Base-by-base conservation (phyloP, 2,113 vertebrate genomes). In the Psammodynastes pulverulentus region DNA sequence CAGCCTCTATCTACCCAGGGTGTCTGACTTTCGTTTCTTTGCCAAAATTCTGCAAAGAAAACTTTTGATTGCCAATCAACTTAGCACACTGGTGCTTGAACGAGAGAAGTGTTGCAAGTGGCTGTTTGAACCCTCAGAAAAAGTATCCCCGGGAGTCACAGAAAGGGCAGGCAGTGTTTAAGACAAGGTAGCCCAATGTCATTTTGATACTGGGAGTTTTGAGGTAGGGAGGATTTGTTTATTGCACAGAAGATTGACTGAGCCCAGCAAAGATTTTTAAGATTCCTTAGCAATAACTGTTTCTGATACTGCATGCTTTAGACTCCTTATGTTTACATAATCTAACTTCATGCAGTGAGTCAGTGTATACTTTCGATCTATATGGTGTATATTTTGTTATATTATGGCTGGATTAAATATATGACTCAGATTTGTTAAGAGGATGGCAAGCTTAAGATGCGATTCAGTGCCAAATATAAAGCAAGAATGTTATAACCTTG, bases 71-170 rank as follows among this genome's bases (percentile, higher is more conserved):
- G 46, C 15, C 5, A 48, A 7, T 5, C 23, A 9, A 43, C 4
- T n/a, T n/a, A 17, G 5, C 45, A 0, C 3, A 0, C 4, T 2
- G 51, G 7, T 10, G 17, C 29, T 53, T 45, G 1, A 51, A 51
- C 9, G 79, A n/a, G 43, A 19, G 29, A 85, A 26, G 52, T 23
- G 2, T 21, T 48, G 39, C 39, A 84, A 9, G 24, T n/a, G 17
- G 24, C 26, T 46, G 26, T 6, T 6, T 26, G 8, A 26, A 39
- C 26, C 58, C 17, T 24, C 48, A n/a, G 48, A 24, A 39, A 90
- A 52, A 21, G 34, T 1, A 15, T 15, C 26, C 34, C 43, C 39
- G 26, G 29, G 26, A 54, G 17, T 34, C 89, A 67, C 56, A 5
- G 26, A 8, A 89, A 39, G 19, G 29, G 15, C 67, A 34, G 48